phyloP scores from a whole-genome alignment of 2,113 vertebrate genomes.

The Rhinichthys klamathensis region DNA sequence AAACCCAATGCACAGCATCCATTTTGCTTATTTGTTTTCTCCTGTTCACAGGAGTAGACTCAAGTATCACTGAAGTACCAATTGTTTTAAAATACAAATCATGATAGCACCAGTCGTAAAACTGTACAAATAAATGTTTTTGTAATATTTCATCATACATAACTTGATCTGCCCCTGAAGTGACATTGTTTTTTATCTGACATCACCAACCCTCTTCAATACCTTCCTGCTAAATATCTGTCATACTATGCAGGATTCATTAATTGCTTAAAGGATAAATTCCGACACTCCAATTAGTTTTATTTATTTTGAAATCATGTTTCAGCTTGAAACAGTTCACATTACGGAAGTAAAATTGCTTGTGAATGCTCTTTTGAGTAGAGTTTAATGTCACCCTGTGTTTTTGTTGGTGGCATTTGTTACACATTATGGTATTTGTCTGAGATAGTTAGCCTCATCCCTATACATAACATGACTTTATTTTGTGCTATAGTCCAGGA shows the following conservation, averaged over 20 bases:
- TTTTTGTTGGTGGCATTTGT: not conserved
- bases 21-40: conserved; percentile 20
- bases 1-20: conserved; percentile 28
- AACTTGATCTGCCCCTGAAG: not conserved
- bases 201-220: not conserved
- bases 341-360: not conserved
- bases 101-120: not conserved
- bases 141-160: not conserved
- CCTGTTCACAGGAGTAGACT: conserved; percentile 3
- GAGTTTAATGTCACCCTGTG: not conserved
- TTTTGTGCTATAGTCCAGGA: not conserved
- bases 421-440: not conserved
- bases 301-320: not conserved
- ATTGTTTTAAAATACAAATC: conserved; percentile 15
- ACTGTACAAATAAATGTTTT: not conserved
- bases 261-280: too few species aligned
- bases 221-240: not conserved
- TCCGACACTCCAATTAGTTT: too few species aligned
- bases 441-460: not conserved
- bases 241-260: too few species aligned
- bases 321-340: not conserved
- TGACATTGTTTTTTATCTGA: not conserved
- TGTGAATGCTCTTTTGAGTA: not conserved
- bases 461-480: not conserved
- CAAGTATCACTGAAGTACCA: not conserved